A percentile compares a stretch with the other conserved stretches of the same genome.
phyloP scores from a whole-genome alignment of 2,797 vertebrate species.

The Neosalanx taihuensis region DNA sequence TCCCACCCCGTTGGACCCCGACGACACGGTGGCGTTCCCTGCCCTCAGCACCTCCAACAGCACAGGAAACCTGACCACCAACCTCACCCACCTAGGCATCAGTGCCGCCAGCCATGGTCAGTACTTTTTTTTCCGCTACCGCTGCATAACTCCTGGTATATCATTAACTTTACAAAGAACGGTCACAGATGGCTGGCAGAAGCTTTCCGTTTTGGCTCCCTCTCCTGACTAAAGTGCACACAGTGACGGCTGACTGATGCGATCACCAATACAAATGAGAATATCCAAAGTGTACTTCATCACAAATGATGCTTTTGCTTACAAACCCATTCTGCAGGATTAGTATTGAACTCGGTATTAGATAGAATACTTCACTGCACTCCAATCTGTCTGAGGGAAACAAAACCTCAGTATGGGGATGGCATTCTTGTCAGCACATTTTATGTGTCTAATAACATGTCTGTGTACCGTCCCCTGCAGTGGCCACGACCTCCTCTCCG shows the following conservation, averaged over 20 bases:
- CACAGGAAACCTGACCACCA: constrained; percentile 88
- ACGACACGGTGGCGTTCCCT: constrained; percentile 86
- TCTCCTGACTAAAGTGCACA: constrained; percentile 10
- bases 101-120: constrained; percentile 83
- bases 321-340: too few relatives aligned
- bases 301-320: too few relatives aligned
- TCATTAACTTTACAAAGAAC: not conserved
- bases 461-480: constrained; percentile 52
- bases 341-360: too few relatives aligned
- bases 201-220: not conserved
- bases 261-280: too few relatives aligned
- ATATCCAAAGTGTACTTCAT: too few relatives aligned
- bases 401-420: too few relatives aligned
- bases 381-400: too few relatives aligned
- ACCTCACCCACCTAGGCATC: constrained; percentile 93
- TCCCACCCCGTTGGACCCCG: constrained; percentile 92
- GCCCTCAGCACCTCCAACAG: constrained; percentile 85
- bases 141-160: not conserved
- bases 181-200: constrained; percentile 11
- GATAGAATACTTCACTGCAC: too few relatives aligned
- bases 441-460: too few relatives aligned
- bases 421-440: too few relatives aligned
- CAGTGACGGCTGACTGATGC: not conserved
- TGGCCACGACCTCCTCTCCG: constrained; percentile 77
- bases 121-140: not conserved